Conservation (phyloP, 1,140 invertebrate genomes). For the Solenopsis invicta region DNA sequence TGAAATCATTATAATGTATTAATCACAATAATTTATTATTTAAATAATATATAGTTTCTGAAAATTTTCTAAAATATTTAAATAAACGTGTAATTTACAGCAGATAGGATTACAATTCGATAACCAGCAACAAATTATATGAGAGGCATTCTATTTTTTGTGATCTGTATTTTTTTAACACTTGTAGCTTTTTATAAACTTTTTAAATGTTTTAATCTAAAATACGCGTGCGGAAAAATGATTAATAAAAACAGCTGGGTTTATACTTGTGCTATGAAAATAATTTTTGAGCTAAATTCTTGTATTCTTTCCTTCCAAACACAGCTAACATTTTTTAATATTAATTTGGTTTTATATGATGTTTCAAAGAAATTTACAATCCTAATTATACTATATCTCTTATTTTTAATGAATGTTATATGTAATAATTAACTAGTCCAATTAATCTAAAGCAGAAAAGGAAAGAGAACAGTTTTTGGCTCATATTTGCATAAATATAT, state of each 20-base stretch:
- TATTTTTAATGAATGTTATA: slow-evolving; percentile 2
- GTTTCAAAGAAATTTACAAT: slow-evolving; percentile 7
- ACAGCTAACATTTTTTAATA: slow-evolving; percentile 18
- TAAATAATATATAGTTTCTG: background rate
- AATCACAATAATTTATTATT: slow-evolving; percentile 16
- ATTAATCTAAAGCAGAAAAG: background rate
- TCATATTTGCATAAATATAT: slow-evolving; percentile 45
- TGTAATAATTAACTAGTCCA: background rate
- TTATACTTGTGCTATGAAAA: slow-evolving; percentile 41
- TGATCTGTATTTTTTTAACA: slow-evolving; percentile 85
- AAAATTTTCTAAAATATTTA: slow-evolving; percentile 17
- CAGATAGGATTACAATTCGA: slow-evolving; percentile 73
- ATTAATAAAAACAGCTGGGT: slow-evolving; percentile 55
- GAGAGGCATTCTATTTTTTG: slow-evolving; percentile 84
- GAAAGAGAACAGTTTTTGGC: slow-evolving; percentile 10
- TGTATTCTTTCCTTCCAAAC: slow-evolving; percentile 1
- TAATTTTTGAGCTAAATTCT: slow-evolving; percentile 53
- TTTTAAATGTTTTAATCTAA: slow-evolving; percentile 73
- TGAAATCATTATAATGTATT: background rate
- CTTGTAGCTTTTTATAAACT: slow-evolving; percentile 83
- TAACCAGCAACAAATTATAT: slow-evolving; percentile 75
- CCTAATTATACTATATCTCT: background rate
- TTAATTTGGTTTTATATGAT: background rate
- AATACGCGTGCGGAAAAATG: slow-evolving; percentile 52
- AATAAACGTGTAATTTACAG: slow-evolving; percentile 61